Conservation (phyloP, 2,888 invertebrate species). For the Aelia acuminata region DNA sequence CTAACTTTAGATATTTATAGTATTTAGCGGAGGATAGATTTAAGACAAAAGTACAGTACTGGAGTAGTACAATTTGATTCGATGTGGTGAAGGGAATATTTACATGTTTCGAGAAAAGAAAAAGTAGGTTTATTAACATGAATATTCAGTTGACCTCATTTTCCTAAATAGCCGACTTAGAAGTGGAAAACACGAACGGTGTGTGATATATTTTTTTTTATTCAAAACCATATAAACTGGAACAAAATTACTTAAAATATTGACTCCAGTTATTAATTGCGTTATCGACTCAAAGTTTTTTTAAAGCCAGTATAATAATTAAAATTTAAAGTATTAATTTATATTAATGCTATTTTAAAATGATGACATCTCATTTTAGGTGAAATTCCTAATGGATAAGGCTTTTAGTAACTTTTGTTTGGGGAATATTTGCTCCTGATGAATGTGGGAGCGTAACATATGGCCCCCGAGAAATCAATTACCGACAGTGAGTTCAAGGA, state of each 20-base stretch:
- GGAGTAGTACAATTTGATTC: background rate
- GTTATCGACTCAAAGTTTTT: too few relatives aligned
- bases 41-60: background rate
- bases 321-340: too few relatives aligned
- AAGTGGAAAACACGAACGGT: background rate
- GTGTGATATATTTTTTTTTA: background rate
- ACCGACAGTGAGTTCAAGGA: background rate
- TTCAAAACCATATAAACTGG: too few relatives aligned
- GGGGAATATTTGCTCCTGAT: background rate
- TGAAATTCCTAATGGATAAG: background rate
- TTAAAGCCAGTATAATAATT: too few relatives aligned
- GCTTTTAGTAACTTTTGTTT: background rate
- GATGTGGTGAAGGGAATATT: background rate
- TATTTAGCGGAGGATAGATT: background rate
- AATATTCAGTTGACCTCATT: constrained; percentile 43
- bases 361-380: too few relatives aligned
- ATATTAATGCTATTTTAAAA: too few relatives aligned
- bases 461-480: background rate
- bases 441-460: background rate
- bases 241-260: too few relatives aligned
- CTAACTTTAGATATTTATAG: too few relatives aligned
- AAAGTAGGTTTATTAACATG: background rate
- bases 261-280: too few relatives aligned
- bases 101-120: background rate
- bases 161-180: background rate